These are phyloP conservation scores for Phenganax marumi DNA, from an alignment of 92 coral and sea anemone species.

Conservation along the genomic window DNA sequence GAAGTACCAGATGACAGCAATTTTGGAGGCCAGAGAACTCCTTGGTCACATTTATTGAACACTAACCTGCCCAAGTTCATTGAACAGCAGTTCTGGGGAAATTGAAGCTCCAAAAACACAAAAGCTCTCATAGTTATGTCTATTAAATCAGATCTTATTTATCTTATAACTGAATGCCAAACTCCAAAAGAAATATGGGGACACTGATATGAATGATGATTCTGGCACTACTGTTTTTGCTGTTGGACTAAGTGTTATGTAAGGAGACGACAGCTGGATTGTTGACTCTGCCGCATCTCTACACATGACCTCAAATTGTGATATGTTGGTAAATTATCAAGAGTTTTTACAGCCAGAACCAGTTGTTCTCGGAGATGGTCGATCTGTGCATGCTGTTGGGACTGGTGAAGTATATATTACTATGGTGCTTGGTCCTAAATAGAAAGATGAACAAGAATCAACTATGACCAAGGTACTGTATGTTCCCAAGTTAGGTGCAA, in stretches of 20 bases:
- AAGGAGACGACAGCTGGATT: constrained; percentile 36
- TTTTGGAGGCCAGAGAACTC: constrained; percentile 48
- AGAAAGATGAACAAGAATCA: constrained; percentile 45
- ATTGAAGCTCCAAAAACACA: constrained; percentile 37
- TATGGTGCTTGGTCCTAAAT: constrained; percentile 48
- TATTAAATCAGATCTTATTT: constrained; percentile 44
- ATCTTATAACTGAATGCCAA: constrained; percentile 49
- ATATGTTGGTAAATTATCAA: constrained; percentile 45
- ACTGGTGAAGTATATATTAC: constrained; percentile 54
- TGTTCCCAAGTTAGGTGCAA: constrained; percentile 60
- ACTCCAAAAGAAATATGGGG: constrained; percentile 51
- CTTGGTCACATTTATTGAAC: constrained; percentile 46
- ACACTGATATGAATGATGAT: constrained; percentile 52
- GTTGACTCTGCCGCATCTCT: constrained; percentile 59
- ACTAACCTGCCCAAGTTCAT: constrained; percentile 39
- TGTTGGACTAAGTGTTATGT: constrained; percentile 33
- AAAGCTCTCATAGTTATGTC: constrained; percentile 48
- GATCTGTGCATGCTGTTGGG: constrained; percentile 57
- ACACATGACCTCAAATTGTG: constrained; percentile 54
- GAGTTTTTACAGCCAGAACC: constrained; percentile 52
- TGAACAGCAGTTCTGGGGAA: constrained; percentile 36
- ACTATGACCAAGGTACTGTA: constrained; percentile 57
- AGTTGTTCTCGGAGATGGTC: constrained; percentile 57
- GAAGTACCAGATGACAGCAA: constrained; percentile 33
- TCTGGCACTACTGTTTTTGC: constrained; percentile 50